Conservation (phyloP, 2,113 vertebrate species). For the Crotalus horridus region DNA sequence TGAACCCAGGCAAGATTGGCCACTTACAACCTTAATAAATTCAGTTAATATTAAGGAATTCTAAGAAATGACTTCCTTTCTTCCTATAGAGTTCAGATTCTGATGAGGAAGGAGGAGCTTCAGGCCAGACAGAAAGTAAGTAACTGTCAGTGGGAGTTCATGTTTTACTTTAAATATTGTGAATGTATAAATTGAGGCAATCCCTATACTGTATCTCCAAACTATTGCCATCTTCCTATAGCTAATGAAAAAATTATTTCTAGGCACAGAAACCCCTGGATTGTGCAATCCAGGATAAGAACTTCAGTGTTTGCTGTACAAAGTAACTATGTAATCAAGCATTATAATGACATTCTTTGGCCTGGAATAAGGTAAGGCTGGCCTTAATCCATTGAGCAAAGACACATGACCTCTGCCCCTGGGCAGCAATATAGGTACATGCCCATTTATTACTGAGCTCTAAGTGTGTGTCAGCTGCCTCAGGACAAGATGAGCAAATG, state of each 20-base stretch:
- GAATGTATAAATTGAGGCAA: background rate
- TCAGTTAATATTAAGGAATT: background rate
- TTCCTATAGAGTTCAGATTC: constrained; percentile 67
- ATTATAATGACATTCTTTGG: background rate
- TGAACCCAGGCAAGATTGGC: background rate
- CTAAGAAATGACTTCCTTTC: background rate
- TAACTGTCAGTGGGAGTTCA: background rate
- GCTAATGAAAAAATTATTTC: background rate
- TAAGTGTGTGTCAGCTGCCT: background rate
- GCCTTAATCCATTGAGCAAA: background rate
- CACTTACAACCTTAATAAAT: background rate
- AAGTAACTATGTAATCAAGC: background rate
- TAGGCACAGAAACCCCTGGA: background rate
- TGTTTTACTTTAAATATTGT: background rate
- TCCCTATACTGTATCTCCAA: background rate
- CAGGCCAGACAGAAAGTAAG: constrained; percentile 78
- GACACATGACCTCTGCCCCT: background rate
- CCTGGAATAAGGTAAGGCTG: background rate
- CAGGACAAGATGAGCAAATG: background rate
- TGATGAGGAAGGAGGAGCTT: constrained; percentile 68
- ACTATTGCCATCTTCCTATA: background rate
- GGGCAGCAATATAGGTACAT: background rate
- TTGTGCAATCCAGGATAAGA: background rate
- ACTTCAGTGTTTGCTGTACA: background rate
- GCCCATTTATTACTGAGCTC: background rate